phyloP scores from a whole-genome alignment of 2,113 vertebrate species.

The Pterocles gutturalis region DNA sequence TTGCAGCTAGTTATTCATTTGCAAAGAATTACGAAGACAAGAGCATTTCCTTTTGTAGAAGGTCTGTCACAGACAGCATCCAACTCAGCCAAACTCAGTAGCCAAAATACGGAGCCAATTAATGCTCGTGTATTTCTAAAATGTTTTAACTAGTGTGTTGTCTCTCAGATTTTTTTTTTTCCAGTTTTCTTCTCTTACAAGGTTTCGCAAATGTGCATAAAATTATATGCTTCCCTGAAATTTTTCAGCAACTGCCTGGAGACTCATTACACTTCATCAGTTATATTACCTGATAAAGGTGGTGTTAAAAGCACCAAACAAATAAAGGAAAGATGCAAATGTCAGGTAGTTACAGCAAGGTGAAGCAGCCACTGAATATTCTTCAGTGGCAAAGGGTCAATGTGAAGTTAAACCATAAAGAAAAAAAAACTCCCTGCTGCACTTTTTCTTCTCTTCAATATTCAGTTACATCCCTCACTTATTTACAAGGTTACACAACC shows the following conservation, averaged over 20 bases:
- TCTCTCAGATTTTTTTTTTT: neutral
- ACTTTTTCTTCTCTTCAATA: neutral
- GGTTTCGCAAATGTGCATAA: neutral
- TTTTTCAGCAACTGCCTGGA: constrained; percentile 7
- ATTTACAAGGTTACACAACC: neutral
- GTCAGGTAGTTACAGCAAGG: neutral
- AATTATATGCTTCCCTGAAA: neutral
- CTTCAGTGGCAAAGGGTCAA: neutral
- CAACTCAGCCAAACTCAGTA: neutral
- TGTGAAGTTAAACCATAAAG: neutral
- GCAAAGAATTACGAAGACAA: constrained; percentile 33
- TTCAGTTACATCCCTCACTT: neutral
- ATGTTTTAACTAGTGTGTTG: neutral
- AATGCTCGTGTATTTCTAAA: neutral
- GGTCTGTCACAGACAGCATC: neutral
- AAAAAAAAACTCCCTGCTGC: neutral
- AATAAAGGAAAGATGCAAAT: neutral
- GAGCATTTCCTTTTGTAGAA: neutral
- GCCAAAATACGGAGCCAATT: neutral
- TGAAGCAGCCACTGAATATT: neutral
- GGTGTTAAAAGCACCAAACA: neutral
- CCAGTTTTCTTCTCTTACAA: neutral
- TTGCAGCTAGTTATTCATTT: constrained; percentile 48
- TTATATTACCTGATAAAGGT: neutral
- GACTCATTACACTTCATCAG: neutral